Evolutionary conservation across 1,140 invertebrate species (phyloP), one percentile per base, ranked within the genome.

Genomic region (Aporrectodea caliginosa): DNA sequence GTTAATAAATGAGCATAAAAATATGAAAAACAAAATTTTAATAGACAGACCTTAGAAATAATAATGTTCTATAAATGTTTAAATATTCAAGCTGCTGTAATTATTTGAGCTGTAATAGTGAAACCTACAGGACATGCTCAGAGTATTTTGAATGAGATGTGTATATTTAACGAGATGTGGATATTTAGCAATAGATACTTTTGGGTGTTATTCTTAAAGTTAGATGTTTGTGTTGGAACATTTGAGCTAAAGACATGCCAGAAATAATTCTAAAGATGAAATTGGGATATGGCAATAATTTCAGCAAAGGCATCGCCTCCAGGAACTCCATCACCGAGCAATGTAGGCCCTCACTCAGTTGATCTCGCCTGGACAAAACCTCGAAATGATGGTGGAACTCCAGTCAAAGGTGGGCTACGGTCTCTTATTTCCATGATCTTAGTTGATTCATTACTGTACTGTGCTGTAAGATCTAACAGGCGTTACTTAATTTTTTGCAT

Each of bases 371-470:
- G 97, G 97, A 93, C 95, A 81, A 89, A 93, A 82, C 98, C 98
- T 27, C 87, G 91, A n/a, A 93, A 92, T 77, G 97, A 99, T 89
- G 98, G 97, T 78, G 98, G 98, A 32, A 94, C 95, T 0, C 93
- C 95, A 75, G 97, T 99, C 83, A 95, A 87, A 78, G 90, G 87
- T 80, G 33, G 30, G 29, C 1, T 1, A 74, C 6, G 14, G 6
- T 58, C 6, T 58, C 6, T 58, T 22, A 58, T 58, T 22, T 58
- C 43, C 43, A 58, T 6, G 6, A 22, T 58, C 43, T 58, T 58
- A 58, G 6, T 6, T 58, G 43, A 12, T 58, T 22, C 6, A 58
- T 58, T 6, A 58, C 6, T 58, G 43, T 12, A 58, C 6, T 58
- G 22, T 6, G 43, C 6, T 58, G 43, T 12, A 22, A 22, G 22